Evolutionary conservation across 2,888 invertebrate species (phyloP).

Genomic region (Microctonus brassicae): DNA sequence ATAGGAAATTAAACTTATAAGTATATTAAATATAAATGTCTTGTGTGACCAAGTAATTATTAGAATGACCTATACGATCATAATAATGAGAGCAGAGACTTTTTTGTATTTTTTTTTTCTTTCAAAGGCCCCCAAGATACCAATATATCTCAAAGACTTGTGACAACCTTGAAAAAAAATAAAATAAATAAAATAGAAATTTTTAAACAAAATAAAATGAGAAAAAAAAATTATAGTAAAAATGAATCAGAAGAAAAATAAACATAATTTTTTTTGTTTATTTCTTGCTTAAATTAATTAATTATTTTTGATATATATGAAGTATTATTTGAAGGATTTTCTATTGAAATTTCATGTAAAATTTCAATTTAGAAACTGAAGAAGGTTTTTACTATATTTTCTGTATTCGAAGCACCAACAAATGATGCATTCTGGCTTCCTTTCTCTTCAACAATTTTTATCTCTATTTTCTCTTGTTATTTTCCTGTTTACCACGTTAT

Average conservation of each 20-base stretch:
- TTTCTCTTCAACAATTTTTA: background rate
- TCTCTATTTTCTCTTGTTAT: background rate
- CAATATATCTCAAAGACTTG: background rate
- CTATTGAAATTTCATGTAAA: background rate
- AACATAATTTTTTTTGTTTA: background rate
- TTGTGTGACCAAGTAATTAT: too few relatives aligned
- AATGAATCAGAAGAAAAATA: too few relatives aligned
- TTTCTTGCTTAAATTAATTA: too few relatives aligned
- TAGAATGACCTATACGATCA: too few relatives aligned
- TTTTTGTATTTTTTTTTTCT: background rate
- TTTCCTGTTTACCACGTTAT: conserved; percentile 10
- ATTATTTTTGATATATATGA: background rate
- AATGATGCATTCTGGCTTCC: background rate
- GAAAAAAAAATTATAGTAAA: background rate
- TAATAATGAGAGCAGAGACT: too few relatives aligned
- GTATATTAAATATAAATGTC: too few relatives aligned
- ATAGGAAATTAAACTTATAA: too few relatives aligned
- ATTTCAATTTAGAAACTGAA: background rate
- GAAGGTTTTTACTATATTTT: background rate
- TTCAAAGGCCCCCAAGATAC: background rate
- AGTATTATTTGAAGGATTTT: background rate
- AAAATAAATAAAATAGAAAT: background rate
- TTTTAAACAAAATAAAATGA: background rate
- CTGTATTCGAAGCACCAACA: background rate
- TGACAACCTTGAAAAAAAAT: background rate